These are phyloP conservation scores for Myocastor coypus DNA, from an alignment of 2,113 vertebrate species.

Conservation along the genomic window DNA sequence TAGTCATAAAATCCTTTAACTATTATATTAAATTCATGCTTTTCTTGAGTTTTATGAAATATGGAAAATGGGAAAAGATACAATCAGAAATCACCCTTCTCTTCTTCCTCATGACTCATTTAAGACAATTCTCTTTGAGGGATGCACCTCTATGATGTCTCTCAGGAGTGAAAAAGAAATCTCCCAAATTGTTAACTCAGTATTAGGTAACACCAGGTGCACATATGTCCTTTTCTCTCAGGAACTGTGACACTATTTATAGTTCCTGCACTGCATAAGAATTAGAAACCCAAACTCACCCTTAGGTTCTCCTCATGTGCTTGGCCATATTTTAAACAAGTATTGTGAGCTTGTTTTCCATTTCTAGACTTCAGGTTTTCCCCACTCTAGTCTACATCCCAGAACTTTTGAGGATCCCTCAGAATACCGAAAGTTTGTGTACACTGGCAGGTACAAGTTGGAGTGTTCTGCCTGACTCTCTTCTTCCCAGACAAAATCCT, in stretches of 20 bases:
- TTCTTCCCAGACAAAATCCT: not conserved
- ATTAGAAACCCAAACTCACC: not conserved
- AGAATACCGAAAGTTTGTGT: not conserved
- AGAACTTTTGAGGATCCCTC: accelerated
- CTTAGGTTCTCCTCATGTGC: not conserved
- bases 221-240: not conserved
- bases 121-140: not conserved
- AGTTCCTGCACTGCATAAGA: not conserved
- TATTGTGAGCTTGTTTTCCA: not conserved
- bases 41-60: not conserved
- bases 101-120: accelerated
- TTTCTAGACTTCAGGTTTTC: not conserved
- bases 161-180: accelerated
- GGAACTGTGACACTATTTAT: not conserved
- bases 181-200: accelerated
- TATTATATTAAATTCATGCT: not conserved
- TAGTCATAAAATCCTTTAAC: not conserved
- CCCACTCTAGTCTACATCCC: accelerated
- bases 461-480: not conserved
- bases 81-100: not conserved
- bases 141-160: accelerated
- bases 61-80: not conserved
- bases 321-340: not conserved
- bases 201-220: not conserved
- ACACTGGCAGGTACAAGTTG: not conserved